phyloP scores from a whole-genome alignment of 2,113 vertebrate species.

The Sardina pilchardus region DNA sequence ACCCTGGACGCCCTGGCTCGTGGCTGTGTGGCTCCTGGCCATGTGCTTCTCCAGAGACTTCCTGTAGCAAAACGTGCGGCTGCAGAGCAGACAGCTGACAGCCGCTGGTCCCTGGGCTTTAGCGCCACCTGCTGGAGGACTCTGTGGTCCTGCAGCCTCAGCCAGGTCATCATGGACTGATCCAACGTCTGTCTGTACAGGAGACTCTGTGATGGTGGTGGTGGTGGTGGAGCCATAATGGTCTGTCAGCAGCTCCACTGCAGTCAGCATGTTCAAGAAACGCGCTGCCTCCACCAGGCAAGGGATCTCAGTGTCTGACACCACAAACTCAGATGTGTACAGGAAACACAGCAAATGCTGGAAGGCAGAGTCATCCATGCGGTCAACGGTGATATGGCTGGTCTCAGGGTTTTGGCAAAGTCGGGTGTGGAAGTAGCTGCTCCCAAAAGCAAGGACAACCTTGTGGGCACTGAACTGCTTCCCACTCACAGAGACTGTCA shows the following conservation, averaged over 20 bases:
- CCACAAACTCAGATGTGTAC: constrained; percentile 89
- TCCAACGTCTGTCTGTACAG: constrained; percentile 57
- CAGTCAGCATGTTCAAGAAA: constrained; percentile 94
- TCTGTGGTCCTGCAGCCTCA: constrained; percentile 6
- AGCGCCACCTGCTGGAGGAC: constrained; percentile 32
- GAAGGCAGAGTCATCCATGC: constrained; percentile 88
- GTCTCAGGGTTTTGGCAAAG: constrained; percentile 86
- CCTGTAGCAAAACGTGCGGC: constrained; percentile 75
- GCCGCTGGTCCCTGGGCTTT: constrained; percentile 39
- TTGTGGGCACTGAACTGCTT: constrained; percentile 87
- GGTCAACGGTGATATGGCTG: constrained; percentile 83
- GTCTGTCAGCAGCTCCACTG: constrained; percentile 83
- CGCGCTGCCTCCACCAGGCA: constrained; percentile 86
- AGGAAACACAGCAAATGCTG: constrained; percentile 88
- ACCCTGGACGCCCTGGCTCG: constrained; percentile 43
- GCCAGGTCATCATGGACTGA: not conserved
- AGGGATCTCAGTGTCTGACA: constrained; percentile 83
- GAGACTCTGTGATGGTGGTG: constrained; percentile 1
- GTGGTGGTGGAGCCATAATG: constrained; percentile 57
- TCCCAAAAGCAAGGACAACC: constrained; percentile 92
- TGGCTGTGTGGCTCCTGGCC: constrained; percentile 69
- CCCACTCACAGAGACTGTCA: constrained; percentile 87
- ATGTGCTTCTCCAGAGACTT: constrained; percentile 80
- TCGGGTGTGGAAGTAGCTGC: constrained; percentile 94
- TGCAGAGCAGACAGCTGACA: constrained; percentile 71